These are phyloP conservation scores for Chlorodrepanis virens DNA, from an alignment of 2,113 vertebrate species.

Conservation along the genomic window DNA sequence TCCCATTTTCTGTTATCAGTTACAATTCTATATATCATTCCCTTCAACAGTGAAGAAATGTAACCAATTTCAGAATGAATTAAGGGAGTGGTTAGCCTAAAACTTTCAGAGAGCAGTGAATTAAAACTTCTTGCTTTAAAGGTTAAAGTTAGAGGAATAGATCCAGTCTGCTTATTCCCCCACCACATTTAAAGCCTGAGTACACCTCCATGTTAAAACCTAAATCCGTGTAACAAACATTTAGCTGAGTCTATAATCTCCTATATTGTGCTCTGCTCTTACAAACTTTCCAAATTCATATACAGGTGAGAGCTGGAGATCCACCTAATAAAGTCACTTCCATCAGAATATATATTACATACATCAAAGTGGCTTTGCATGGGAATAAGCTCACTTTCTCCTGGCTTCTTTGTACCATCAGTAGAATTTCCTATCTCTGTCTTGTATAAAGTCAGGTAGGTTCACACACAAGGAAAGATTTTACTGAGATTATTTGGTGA, in stretches of 20 bases:
- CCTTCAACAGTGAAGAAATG: not conserved
- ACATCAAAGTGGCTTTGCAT: not conserved
- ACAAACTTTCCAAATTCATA: not conserved
- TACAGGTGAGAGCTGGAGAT: not conserved
- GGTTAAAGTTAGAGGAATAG: not conserved
- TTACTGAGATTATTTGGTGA: not conserved
- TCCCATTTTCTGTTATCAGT: not conserved
- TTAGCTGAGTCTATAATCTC: not conserved
- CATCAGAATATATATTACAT: not conserved
- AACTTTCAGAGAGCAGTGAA: not conserved
- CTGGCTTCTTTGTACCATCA: not conserved
- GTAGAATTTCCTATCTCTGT: not conserved
- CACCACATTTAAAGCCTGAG: not conserved
- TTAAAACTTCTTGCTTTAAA: not conserved
- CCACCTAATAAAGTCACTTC: not conserved
- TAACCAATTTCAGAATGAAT: not conserved
- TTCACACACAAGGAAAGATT: not conserved
- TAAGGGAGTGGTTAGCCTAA: not conserved
- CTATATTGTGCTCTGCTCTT: not conserved
- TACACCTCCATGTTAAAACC: not conserved
- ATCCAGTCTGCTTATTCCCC: not conserved
- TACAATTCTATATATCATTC: not conserved
- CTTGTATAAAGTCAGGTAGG: not conserved
- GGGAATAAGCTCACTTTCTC: not conserved
- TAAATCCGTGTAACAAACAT: not conserved